Evolutionary conservation across 2,888 invertebrate genomes (phyloP).

Genomic region (Andrena fulva): DNA sequence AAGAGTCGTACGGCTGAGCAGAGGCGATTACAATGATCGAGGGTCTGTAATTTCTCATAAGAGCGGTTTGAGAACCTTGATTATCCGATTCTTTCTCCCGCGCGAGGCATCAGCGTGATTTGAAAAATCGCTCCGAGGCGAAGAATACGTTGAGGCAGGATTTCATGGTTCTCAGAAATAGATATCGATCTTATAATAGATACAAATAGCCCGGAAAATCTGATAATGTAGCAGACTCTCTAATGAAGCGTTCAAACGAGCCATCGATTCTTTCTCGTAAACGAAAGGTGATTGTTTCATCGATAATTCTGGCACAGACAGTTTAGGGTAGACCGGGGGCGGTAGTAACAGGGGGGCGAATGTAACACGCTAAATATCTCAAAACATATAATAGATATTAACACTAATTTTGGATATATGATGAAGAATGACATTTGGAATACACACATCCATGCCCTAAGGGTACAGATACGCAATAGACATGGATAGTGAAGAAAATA

Average conservation of each 20-base stretch:
- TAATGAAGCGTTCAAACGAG: neutral
- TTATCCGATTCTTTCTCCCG: neutral
- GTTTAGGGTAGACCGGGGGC: too few species aligned
- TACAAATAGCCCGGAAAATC: slow-evolving; percentile 16
- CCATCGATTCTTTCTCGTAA: neutral
- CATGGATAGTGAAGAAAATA: too few species aligned
- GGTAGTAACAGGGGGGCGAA: too few species aligned
- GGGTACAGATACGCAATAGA: too few species aligned
- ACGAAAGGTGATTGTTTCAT: neutral
- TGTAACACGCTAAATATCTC: too few species aligned
- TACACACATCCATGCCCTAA: too few species aligned
- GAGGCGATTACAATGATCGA: slow-evolving; percentile 14
- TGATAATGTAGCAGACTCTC: neutral
- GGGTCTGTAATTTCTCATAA: neutral
- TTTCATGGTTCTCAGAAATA: neutral
- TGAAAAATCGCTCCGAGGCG: neutral
- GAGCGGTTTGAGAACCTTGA: neutral
- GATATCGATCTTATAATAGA: neutral
- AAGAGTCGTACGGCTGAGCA: neutral
- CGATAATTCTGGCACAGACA: neutral
- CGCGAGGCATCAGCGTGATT: neutral
- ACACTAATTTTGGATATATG: too few species aligned
- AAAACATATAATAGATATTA: too few species aligned
- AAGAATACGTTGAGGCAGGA: neutral
- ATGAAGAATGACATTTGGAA: too few species aligned